Conservation (phyloP, 2,888 invertebrate genomes). For the Amphipoea lucens region DNA sequence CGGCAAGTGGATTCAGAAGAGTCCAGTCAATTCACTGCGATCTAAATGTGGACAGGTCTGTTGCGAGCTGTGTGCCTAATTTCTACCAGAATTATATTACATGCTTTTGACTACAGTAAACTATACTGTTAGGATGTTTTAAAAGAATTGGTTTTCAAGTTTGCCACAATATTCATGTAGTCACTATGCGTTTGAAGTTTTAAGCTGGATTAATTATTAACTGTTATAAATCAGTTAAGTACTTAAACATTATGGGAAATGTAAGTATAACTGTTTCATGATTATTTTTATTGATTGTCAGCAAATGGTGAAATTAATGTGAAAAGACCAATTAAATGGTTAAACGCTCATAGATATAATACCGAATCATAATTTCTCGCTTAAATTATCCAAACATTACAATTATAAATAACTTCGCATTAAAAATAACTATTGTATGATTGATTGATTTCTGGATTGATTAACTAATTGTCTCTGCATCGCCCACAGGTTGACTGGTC, state of each 20-base stretch:
- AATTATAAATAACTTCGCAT: conserved; percentile 2
- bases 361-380: neutral
- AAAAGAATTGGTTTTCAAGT: no score
- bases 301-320: neutral
- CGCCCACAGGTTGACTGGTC: no score
- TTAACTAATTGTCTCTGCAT: no score
- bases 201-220: neutral
- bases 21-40: neutral
- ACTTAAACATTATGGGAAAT: neutral
- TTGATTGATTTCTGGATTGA: no score
- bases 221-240: neutral
- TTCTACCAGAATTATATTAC: no score
- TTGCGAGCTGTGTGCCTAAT: conserved; percentile 8
- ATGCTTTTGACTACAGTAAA: no score
- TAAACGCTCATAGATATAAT: neutral
- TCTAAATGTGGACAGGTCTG: neutral
- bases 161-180: neutral
- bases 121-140: no score
- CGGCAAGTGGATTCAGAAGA: neutral
- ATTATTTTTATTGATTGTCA: neutral
- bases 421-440: neutral
- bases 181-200: neutral
- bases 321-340: neutral
- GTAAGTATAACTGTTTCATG: neutral
- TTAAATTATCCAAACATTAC: neutral